These are phyloP conservation scores for Coturnix japonica DNA, from an alignment of 2,113 vertebrate species.

Conservation along the genomic window DNA sequence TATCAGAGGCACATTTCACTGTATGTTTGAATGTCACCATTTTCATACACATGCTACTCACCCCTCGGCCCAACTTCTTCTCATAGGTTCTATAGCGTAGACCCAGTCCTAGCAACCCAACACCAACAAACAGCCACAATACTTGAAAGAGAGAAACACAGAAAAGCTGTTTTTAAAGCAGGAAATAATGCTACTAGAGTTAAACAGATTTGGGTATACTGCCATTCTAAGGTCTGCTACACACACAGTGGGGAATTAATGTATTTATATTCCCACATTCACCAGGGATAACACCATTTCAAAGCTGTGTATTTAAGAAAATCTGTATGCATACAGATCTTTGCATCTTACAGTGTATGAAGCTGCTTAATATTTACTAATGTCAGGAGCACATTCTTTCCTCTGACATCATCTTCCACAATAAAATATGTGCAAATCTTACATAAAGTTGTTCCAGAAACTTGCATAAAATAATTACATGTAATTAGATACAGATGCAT, in stretches of 20 bases:
- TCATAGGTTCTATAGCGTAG: slow-evolving; percentile 73
- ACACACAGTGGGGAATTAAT: neutral
- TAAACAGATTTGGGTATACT: neutral
- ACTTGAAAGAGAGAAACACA: slow-evolving; percentile 64
- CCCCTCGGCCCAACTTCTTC: slow-evolving; percentile 71
- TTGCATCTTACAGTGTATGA: neutral
- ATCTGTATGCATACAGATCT: neutral
- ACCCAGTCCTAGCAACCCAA: slow-evolving; percentile 77
- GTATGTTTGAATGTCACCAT: neutral
- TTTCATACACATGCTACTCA: slow-evolving; percentile 54
- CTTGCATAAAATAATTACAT: neutral
- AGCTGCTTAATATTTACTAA: neutral
- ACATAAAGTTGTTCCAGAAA: neutral
- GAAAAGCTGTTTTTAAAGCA: neutral
- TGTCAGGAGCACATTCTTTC: neutral
- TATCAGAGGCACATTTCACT: neutral
- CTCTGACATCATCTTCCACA: neutral
- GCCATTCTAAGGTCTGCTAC: neutral
- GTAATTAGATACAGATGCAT: too few relatives aligned
- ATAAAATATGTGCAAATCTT: neutral
- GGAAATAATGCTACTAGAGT: neutral
- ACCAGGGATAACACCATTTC: neutral
- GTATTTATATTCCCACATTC: neutral
- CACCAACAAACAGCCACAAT: slow-evolving; percentile 78
- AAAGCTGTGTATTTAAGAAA: neutral